Evolutionary conservation across 2,113 vertebrate genomes (phyloP), one percentile per base, ranked within the genome.

Genomic region (Oncorhynchus masou): DNA sequence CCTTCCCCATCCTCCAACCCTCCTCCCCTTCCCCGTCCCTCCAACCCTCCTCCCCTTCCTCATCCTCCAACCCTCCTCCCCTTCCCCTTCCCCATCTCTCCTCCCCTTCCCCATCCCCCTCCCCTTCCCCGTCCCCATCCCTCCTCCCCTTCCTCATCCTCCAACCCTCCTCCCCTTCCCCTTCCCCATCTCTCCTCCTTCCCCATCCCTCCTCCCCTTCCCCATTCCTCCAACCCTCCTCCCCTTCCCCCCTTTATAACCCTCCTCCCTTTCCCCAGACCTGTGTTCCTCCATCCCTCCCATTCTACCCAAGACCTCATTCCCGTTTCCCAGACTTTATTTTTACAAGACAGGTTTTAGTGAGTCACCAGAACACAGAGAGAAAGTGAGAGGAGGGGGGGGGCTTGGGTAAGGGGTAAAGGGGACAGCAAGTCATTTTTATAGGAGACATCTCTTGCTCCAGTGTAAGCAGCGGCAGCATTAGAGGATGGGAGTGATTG

Each of bases 291-390:
- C 79, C 78, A 79, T 72, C 69, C 16, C 71, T 65, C 22, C 22
- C 48, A 22, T 11, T 16, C 31, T 12, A 13, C 5, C 70, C 71
- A 7, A 45, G 9, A 4, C 60, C 22, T 29, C 4, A 11, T 87
- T 79, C 75, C 82, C 75, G 83, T 88, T 79, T 72, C 73, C 74
- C 8, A 54, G 77, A 79, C 85, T 73, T 76, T 83, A 8, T 78
- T 90, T 92, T 92, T 91, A 93, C 88, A 92, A 91, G 89, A 88
- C 88, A 90, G 86, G 84, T 90, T 91, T 93, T 91, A 93, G 86
- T 85, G 87, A 89, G 87, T 87, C 70, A 34, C 90, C 83, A 84
- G 91, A 91, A 91, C 8, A 70, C 66, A 68, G 25, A n/a, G 57
- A 69, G 77, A 73, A 75, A 60, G 2, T 2, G 31, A 60, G 68